Conservation (phyloP, 2,797 vertebrate species). For the Pipistrellus pipistrellus region DNA sequence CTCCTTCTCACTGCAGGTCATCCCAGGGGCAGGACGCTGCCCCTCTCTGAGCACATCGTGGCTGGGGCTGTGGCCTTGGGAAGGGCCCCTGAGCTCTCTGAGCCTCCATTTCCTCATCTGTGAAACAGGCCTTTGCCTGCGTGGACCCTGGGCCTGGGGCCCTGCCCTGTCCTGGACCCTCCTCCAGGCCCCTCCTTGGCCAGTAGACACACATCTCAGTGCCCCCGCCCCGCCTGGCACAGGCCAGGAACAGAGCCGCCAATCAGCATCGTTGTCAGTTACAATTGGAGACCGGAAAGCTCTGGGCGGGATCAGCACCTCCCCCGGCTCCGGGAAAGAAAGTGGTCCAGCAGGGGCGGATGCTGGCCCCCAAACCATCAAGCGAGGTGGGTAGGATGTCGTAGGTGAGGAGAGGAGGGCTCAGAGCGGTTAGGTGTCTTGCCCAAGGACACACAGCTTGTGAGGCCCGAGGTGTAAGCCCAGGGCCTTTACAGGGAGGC, state of each 20-base stretch:
- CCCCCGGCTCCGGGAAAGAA: background rate
- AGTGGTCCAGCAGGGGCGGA: background rate
- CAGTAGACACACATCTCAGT: rapidly evolving
- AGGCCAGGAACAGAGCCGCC: background rate
- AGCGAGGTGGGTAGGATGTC: background rate
- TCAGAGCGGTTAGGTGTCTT: background rate
- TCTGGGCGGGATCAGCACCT: background rate
- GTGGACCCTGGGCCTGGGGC: background rate
- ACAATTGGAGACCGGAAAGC: background rate
- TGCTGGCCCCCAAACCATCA: background rate
- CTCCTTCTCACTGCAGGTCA: background rate
- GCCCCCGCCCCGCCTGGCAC: background rate
- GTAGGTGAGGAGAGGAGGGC: background rate
- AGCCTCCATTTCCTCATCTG: background rate
- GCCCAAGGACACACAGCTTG: background rate
- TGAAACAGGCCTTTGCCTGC: background rate
- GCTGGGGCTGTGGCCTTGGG: background rate
- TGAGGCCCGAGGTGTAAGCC: background rate
- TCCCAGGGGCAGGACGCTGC: rapidly evolving
- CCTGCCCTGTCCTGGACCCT: background rate
- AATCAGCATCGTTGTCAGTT: too few relatives aligned
- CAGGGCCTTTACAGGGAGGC: rapidly evolving
- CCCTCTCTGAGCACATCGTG: background rate
- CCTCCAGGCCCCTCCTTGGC: background rate
- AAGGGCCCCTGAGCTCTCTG: background rate